These are phyloP conservation scores for Hanleya hanleyi DNA, from an alignment of 2,888 invertebrate genomes.

Conservation along the genomic window DNA sequence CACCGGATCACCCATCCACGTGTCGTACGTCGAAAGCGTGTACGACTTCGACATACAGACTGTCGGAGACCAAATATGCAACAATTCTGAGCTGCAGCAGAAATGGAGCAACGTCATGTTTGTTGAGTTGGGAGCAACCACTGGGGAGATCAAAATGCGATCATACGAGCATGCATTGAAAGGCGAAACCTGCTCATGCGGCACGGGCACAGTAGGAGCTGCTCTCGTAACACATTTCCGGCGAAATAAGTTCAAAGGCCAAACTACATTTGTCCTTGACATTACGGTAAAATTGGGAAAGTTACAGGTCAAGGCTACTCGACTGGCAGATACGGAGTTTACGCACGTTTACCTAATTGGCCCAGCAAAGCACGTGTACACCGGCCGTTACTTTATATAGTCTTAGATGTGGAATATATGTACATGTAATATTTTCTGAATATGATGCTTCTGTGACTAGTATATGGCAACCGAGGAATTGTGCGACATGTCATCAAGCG, in stretches of 20 bases:
- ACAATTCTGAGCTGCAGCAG: conserved; percentile 7
- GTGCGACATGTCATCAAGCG: too few species aligned
- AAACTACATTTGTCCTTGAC: background rate
- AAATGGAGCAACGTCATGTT: conserved; percentile 45
- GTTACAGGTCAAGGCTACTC: conserved; percentile 25
- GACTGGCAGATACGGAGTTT: background rate
- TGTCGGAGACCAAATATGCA: conserved; percentile 30
- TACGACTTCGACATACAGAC: conserved; percentile 24
- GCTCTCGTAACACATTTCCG: conserved; percentile 27
- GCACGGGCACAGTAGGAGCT: conserved; percentile 47
- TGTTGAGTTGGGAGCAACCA: conserved; percentile 12
- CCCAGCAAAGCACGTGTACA: conserved; percentile 33
- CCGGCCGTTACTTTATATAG: conserved; percentile 28
- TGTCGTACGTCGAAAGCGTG: conserved; percentile 36
- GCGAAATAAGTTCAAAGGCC: background rate
- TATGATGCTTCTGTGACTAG: too few species aligned
- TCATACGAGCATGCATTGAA: conserved; percentile 51
- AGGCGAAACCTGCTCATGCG: conserved; percentile 50
- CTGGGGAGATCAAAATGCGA: conserved; percentile 22
- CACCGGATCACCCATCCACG: conserved; percentile 47
- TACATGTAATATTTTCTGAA: too few species aligned
- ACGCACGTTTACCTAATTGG: conserved; percentile 30
- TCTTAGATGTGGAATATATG: too few species aligned
- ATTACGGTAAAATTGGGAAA: conserved; percentile 27
- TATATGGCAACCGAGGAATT: too few species aligned